Evolutionary conservation across 2,113 vertebrate species (phyloP).

Genomic region (Erythrocercus mccallii): DNA sequence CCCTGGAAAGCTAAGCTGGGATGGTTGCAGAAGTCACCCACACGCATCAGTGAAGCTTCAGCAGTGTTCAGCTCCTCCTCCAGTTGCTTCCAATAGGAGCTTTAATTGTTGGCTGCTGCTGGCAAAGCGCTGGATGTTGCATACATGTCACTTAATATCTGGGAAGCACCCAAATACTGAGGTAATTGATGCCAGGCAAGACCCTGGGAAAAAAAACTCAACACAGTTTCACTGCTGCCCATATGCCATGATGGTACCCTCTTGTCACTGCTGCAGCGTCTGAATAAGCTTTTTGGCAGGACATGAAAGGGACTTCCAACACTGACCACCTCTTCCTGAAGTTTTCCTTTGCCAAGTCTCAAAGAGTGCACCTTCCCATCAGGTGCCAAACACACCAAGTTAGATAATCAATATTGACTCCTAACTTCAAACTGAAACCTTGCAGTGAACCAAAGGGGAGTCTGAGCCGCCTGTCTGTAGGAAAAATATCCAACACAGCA

Average conservation of each 20-base stretch:
- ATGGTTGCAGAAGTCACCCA: background rate
- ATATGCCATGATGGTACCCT: background rate
- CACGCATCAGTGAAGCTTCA: background rate
- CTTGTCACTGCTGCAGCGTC: background rate
- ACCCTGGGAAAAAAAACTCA: background rate
- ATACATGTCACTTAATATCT: background rate
- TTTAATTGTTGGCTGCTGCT: background rate
- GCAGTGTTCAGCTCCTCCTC: background rate
- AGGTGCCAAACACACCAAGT: background rate
- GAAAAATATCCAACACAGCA: background rate
- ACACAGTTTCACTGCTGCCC: background rate
- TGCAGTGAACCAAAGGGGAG: background rate
- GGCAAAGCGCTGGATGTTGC: background rate
- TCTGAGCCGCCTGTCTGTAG: background rate
- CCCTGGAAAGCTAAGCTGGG: background rate
- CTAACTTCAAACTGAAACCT: background rate
- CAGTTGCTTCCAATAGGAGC: background rate
- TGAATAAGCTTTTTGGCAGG: background rate
- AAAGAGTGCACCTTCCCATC: background rate
- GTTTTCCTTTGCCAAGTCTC: background rate
- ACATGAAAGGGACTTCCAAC: background rate
- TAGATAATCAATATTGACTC: background rate
- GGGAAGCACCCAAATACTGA: background rate
- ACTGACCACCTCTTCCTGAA: background rate
- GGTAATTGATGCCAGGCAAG: background rate